Base-by-base conservation (phyloP, 2,797 vertebrate genomes). In the Platyrinchus mystaceus region DNA sequence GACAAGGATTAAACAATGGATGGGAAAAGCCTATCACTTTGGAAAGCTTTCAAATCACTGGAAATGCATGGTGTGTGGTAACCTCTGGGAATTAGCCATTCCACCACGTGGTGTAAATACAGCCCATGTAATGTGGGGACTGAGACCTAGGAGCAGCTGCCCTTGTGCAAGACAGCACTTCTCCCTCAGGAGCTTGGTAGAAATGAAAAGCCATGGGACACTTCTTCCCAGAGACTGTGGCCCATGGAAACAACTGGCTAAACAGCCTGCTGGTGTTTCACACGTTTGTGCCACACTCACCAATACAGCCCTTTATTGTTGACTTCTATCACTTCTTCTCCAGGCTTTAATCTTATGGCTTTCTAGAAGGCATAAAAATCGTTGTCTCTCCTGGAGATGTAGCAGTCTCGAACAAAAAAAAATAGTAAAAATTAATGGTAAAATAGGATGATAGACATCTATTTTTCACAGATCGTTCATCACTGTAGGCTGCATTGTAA, bases 271-370 rank as follows among this genome's bases (percentile, higher is more conserved):
- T 2, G 1, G 2, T 49, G 26, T 62, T 86, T 86, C 39, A 36
- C 4, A 13, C 3, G 0, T 69, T 73, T 73, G 5, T 66, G 26
- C 12, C 14, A 11, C 0, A 0, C 17, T 59, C 26, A 55, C 27
- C 10, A n/a, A 43, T 26, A 13, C 12, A 39, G 24, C 3, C 11
- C 16, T 71, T 90, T 21, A 39, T 32, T 3, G 3, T 58, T 80
- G 20, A 41, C 20, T 92, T 52, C 16, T 74, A 67, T 22, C 5
- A 20, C 12, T 75, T 77, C 19, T 43, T 68, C 19, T 55, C 17
- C 59, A 22, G 19, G 9, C 10, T 81, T 86, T 67, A 77, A 50
- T 20, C 19, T 67, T 84, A 22, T 9, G 18, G 10, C 12, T n/a
- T 87, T 83, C 37, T 34, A 53, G 41, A n/a, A 87, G 2, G 13